phyloP scores from a whole-genome alignment of 1,140 invertebrate genomes.

The Mylabris phalerata region DNA sequence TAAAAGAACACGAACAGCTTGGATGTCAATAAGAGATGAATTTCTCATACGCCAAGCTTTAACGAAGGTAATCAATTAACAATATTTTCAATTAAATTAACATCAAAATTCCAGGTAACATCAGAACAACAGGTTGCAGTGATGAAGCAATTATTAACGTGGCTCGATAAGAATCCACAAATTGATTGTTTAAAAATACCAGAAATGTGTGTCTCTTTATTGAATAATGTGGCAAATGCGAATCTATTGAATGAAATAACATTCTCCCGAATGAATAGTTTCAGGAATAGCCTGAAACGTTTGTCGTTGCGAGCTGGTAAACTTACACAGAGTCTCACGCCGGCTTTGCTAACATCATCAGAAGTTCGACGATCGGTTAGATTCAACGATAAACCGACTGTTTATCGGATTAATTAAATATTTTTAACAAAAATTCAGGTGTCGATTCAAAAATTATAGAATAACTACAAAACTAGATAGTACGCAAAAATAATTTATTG shows the following conservation, averaged over 20 bases:
- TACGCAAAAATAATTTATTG: too few relatives aligned
- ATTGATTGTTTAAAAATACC: slow-evolving; percentile 24
- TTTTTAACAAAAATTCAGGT: too few relatives aligned
- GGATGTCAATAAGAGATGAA: slow-evolving; percentile 30
- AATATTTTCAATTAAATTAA: background rate
- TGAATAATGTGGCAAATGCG: slow-evolving; percentile 19
- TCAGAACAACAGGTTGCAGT: slow-evolving; percentile 28
- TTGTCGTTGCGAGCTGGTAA: slow-evolving; percentile 22
- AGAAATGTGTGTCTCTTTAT: slow-evolving; percentile 25
- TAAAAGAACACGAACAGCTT: slow-evolving; percentile 24
- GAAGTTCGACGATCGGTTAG: slow-evolving; percentile 20
- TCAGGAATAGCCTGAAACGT: slow-evolving; percentile 29
- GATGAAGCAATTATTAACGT: slow-evolving; percentile 27
- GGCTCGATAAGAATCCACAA: slow-evolving; percentile 28
- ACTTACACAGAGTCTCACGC: background rate
- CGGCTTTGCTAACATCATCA: background rate
- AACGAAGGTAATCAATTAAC: slow-evolving; percentile 22
- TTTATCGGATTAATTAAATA: slow-evolving; percentile 19
- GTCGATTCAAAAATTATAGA: too few relatives aligned
- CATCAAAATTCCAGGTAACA: slow-evolving; percentile 22
- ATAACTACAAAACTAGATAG: too few relatives aligned
- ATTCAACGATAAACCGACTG: slow-evolving; percentile 21
- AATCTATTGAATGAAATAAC: slow-evolving; percentile 23
- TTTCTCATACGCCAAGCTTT: slow-evolving; percentile 28
- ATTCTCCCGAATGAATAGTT: slow-evolving; percentile 29